Evolutionary conservation across 2,113 vertebrate genomes (phyloP).

Genomic region (Corythornis madagascariensis): DNA sequence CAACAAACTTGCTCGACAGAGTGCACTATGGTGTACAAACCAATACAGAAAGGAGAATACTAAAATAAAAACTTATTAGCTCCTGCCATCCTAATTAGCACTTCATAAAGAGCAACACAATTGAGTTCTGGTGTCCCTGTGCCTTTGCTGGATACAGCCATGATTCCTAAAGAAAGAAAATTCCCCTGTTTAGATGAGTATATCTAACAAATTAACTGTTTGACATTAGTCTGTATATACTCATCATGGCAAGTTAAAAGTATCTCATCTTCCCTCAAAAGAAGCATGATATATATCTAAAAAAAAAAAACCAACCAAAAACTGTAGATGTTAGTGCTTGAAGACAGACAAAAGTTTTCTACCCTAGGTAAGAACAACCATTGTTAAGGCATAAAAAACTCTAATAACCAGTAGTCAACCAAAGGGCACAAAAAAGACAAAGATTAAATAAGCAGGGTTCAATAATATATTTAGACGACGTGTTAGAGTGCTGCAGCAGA

Average conservation of each 20-base stretch:
- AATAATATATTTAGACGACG: neutral
- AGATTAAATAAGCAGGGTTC: neutral
- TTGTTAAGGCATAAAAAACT: neutral
- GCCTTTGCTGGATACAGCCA: neutral
- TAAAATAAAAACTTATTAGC: neutral
- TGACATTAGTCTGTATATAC: neutral
- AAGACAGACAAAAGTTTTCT: neutral
- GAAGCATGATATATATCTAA: neutral
- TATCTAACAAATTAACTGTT: neutral
- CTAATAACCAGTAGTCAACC: neutral
- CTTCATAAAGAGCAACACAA: neutral
- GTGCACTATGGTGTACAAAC: neutral
- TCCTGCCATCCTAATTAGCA: neutral
- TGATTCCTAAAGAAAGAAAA: neutral
- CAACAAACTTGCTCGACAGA: neutral
- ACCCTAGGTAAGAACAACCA: neutral
- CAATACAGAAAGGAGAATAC: neutral
- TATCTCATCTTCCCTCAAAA: neutral
- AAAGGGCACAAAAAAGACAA: neutral
- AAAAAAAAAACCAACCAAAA: neutral
- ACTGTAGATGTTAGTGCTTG: neutral
- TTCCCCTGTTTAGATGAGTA: neutral
- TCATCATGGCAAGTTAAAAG: neutral
- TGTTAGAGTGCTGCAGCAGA: neutral
- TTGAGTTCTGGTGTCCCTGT: neutral